These are phyloP conservation scores for Agelas oroides DNA, from an alignment of 37 sponge, comb jelly and placozoan species.

Conservation along the genomic window DNA sequence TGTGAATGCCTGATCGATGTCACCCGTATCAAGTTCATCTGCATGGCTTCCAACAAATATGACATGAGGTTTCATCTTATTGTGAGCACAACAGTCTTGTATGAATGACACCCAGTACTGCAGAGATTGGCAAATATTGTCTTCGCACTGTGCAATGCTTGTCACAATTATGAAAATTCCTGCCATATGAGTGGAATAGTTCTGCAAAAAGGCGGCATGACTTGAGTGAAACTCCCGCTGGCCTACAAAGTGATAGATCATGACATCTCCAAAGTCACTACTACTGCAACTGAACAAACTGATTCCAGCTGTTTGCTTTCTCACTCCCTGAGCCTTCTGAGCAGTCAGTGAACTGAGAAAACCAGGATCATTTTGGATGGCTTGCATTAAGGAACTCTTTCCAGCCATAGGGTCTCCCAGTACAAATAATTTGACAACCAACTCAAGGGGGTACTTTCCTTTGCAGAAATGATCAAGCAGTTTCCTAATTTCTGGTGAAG, in stretches of 20 bases:
- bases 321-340: neutral
- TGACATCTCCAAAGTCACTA: constrained; percentile 7
- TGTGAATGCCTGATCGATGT: neutral
- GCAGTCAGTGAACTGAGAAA: neutral
- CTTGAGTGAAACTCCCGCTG: constrained; percentile 31
- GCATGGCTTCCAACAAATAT: constrained; percentile 29
- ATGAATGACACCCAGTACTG: constrained; percentile 36
- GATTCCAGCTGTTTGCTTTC: constrained; percentile 35
- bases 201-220: constrained; percentile 15
- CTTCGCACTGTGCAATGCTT: constrained; percentile 20
- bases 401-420: constrained; percentile 34
- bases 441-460: neutral
- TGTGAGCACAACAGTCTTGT: neutral
- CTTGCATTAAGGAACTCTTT: constrained; percentile 41
- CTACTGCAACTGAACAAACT: constrained; percentile 1
- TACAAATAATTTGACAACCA: constrained; percentile 4
- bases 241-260: constrained; percentile 48
- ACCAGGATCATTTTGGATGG: neutral
- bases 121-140: neutral
- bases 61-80: constrained; percentile 10
- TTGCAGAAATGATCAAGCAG: too few relatives aligned
- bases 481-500: too few relatives aligned
- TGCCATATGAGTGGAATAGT: neutral
- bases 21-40: constrained; percentile 1
- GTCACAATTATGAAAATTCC: constrained; percentile 27